Conservation (phyloP, 30 jellyfish, hydroid and myxozoan species). For the Mastigias papua region DNA sequence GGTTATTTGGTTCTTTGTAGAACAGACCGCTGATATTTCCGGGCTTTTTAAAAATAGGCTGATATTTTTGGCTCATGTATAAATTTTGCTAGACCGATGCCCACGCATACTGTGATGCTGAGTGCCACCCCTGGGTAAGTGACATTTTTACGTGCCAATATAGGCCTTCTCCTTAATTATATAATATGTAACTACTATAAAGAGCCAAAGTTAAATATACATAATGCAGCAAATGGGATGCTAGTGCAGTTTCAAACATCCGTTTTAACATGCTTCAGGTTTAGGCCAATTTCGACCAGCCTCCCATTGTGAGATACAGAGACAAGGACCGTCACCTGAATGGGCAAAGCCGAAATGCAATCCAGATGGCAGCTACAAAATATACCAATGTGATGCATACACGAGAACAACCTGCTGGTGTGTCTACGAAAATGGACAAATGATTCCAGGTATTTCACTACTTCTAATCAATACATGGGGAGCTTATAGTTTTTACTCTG, state of each 20-base stretch:
- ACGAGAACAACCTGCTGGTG: slow-evolving; percentile 95
- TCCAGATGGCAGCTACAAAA: slow-evolving; percentile 92
- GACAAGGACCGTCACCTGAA: slow-evolving; percentile 76
- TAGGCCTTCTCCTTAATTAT: too few species aligned
- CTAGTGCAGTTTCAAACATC: neutral
- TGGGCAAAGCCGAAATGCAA: slow-evolving; percentile 92
- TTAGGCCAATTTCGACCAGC: slow-evolving; percentile 48
- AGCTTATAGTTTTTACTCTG: neutral
- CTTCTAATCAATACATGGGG: neutral
- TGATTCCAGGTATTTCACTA: slow-evolving; percentile 85
- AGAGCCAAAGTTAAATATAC: too few species aligned
- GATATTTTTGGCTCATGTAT: too few species aligned
- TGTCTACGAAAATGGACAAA: slow-evolving; percentile 93
- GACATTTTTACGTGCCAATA: too few species aligned
- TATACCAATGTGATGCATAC: slow-evolving; percentile 93
- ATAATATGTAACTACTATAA: too few species aligned
- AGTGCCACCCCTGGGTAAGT: too few species aligned
- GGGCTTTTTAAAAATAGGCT: too few species aligned
- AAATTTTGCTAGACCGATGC: too few species aligned
- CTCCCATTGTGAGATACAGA: slow-evolving; percentile 56
- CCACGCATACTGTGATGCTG: too few species aligned
- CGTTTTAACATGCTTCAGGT: neutral
- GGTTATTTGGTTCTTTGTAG: too few species aligned
- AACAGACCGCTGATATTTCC: too few species aligned
- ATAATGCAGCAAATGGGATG: too few species aligned